These are phyloP conservation scores for Onychomys torridus DNA, from an alignment of 2,797 vertebrate genomes.

Conservation along the genomic window DNA sequence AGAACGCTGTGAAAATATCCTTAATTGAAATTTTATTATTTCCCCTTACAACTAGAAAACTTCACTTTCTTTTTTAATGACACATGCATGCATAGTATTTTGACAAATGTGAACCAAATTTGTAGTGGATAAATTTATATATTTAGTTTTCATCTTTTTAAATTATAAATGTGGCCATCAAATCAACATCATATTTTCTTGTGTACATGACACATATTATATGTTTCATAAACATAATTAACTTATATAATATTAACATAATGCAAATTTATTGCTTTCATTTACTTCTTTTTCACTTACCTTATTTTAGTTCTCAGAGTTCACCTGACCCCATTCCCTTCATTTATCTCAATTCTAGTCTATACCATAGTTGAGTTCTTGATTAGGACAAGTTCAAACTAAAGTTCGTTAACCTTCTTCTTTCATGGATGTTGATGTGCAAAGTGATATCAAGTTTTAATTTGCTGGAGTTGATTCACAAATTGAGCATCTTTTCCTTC, in stretches of 20 bases:
- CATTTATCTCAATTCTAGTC: background rate
- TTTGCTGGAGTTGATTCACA: background rate
- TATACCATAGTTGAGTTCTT: background rate
- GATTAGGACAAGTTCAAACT: background rate
- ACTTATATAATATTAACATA: fast-evolving
- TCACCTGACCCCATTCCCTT: background rate
- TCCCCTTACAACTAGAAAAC: background rate
- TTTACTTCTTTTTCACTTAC: background rate
- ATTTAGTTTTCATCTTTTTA: background rate
- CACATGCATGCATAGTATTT: background rate
- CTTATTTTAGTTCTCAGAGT: background rate
- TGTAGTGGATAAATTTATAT: background rate
- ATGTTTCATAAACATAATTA: background rate
- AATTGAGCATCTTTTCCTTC: fast-evolving
- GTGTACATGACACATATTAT: background rate
- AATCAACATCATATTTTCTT: background rate
- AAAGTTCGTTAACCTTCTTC: background rate
- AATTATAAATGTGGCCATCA: background rate
- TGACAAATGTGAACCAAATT: background rate
- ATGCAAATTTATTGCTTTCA: background rate
- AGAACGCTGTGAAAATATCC: background rate
- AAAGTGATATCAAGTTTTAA: background rate
- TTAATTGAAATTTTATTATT: background rate
- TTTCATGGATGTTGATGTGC: background rate
- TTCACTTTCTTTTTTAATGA: background rate